Evolutionary conservation across 2,888 invertebrate species (phyloP).

Genomic region (Cenopis cana): DNA sequence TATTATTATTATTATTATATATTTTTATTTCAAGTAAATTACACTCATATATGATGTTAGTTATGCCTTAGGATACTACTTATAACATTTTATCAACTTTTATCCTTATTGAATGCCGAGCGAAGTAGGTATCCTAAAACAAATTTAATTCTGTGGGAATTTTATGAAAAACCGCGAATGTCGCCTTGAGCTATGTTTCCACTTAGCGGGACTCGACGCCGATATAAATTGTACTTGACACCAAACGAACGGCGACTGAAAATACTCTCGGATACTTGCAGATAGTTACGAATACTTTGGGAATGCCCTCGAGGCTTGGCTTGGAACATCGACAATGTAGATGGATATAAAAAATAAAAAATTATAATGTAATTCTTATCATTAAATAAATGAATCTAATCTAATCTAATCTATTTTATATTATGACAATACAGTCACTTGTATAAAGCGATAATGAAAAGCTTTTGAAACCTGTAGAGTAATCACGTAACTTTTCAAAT

Average conservation of each 20-base stretch:
- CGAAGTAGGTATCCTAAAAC: conserved; percentile 16
- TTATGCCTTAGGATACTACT: too few relatives aligned
- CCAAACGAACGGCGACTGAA: conserved; percentile 32
- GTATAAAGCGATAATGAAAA: not conserved
- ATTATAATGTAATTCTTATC: too few relatives aligned
- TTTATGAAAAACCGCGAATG: conserved; percentile 39
- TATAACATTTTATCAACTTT: not conserved
- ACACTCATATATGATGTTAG: too few relatives aligned
- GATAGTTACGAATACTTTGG: conserved; percentile 26
- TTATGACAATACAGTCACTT: not conserved
- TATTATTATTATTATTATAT: too few relatives aligned
- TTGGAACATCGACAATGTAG: conserved; percentile 9
- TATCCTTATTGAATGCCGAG: not conserved
- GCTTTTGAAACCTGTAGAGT: too few relatives aligned
- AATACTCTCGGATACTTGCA: conserved; percentile 30
- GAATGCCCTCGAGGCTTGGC: conserved; percentile 23
- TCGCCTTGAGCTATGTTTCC: conserved; percentile 42
- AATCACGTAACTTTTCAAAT: too few relatives aligned
- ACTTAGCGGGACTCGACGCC: conserved; percentile 34
- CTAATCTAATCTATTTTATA: too few relatives aligned
- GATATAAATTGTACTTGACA: conserved; percentile 39
- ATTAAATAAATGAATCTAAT: too few relatives aligned
- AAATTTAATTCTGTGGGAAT: conserved; percentile 31
- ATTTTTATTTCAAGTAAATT: too few relatives aligned
- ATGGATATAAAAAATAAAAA: too few relatives aligned